phyloP scores from a whole-genome alignment of 2,888 invertebrate species.

The Limnephilus marmoratus region DNA sequence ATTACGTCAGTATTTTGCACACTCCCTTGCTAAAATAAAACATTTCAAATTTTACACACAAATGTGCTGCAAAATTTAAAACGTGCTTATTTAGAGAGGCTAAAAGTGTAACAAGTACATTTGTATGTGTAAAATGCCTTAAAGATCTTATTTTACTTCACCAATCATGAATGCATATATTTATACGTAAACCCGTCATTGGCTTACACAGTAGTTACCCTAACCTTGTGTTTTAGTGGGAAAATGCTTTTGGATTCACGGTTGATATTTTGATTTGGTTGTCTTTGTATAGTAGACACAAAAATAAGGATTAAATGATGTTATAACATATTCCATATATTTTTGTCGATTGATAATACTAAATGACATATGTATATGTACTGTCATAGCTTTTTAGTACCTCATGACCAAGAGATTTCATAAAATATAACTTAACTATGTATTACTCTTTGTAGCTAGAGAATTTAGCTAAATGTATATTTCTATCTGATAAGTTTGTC shows the following conservation, averaged over 20 bases:
- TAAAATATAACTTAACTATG: constrained; percentile 52
- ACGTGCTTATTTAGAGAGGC: no score
- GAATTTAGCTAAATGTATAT: constrained; percentile 47
- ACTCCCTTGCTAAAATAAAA: background rate
- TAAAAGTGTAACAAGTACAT: background rate
- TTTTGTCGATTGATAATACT: constrained; percentile 41
- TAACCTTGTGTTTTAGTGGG: background rate
- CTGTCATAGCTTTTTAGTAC: constrained; percentile 51
- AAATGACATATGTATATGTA: constrained; percentile 39
- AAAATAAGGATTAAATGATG: constrained; percentile 29
- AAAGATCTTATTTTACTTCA: constrained; percentile 44
- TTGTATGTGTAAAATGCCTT: constrained; percentile 40
- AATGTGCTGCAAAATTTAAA: no score
- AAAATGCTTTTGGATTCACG: background rate
- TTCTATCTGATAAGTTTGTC: constrained; percentile 35
- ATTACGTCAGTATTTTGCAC: background rate
- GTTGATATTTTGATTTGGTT: background rate
- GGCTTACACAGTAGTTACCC: background rate
- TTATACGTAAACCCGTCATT: background rate
- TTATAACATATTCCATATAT: constrained; percentile 43
- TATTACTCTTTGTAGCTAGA: constrained; percentile 50
- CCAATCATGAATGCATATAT: constrained; percentile 22
- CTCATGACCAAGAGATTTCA: constrained; percentile 58
- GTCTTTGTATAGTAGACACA: background rate
- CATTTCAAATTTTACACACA: no score